Evolutionary conservation across 2,888 invertebrate genomes (phyloP).

Genomic region (Lycophotia porphyrea): DNA sequence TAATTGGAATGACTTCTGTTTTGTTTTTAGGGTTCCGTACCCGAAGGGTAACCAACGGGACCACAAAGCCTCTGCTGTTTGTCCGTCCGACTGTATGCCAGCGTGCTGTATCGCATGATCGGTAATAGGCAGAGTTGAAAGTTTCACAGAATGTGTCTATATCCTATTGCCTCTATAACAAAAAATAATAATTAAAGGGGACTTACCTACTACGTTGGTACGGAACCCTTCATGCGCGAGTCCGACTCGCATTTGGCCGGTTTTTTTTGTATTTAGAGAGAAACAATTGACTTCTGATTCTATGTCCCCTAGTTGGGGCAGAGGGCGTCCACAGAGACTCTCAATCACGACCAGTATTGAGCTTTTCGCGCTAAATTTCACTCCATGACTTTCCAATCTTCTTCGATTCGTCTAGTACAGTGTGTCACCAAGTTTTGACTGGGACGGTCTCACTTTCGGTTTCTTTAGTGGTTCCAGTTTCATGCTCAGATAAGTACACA

Average conservation of each 20-base stretch:
- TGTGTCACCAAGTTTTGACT: conserved; percentile 4
- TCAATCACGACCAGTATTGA: not conserved
- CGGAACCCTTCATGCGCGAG: no score
- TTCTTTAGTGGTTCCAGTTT: not conserved
- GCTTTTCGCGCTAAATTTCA: not conserved
- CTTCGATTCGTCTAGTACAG: not conserved
- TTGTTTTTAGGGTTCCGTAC: no score
- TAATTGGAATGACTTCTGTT: not conserved
- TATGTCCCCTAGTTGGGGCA: not conserved
- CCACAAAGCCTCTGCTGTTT: no score
- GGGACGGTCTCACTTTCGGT: not conserved
- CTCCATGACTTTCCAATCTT: not conserved
- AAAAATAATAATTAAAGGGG: no score
- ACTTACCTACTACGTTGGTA: no score
- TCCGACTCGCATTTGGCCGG: no score
- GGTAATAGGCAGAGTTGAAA: no score
- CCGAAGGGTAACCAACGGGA: no score
- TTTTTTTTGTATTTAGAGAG: not conserved
- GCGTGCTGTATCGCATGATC: no score
- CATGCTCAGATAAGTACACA: not conserved
- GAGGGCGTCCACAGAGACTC: not conserved
- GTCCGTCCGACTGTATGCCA: no score
- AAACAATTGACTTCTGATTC: not conserved
- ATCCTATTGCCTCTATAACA: no score
- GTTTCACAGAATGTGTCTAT: no score